Percentiles rank a stretch among this genome's conserved stretches.
Conservation (phyloP, 2,888 invertebrate genomes). For the Drosophila neotestacea region DNA sequence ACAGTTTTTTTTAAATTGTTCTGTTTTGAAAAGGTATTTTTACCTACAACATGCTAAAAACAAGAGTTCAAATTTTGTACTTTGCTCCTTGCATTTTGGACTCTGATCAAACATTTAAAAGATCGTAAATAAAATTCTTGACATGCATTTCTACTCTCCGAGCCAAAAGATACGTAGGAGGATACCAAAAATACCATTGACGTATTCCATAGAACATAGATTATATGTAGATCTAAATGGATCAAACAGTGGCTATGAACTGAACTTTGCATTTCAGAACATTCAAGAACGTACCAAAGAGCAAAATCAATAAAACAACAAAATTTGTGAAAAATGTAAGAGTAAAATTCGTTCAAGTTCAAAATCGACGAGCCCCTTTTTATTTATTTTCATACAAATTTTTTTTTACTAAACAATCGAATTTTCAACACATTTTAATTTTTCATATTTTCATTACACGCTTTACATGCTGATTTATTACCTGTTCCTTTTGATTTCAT, state of each 20-base stretch:
- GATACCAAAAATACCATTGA: constrained; percentile 34
- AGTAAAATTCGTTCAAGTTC: neutral
- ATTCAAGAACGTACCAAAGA: constrained; percentile 1
- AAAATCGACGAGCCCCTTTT: constrained; percentile 58
- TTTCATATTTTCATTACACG: constrained; percentile 12
- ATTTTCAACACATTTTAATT: constrained; percentile 6
- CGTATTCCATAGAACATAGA: constrained; percentile 36
- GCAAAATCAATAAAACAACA: neutral
- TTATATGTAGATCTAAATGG: neutral
- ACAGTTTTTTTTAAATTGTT: too few relatives aligned
- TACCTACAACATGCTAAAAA: constrained; percentile 11
- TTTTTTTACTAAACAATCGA: constrained; percentile 3
- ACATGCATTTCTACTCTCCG: constrained; percentile 30
- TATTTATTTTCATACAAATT: neutral
- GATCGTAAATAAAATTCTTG: constrained; percentile 62
- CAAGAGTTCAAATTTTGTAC: constrained; percentile 15
- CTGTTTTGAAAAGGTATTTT: constrained; percentile 28
- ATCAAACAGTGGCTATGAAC: neutral
- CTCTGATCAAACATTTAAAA: constrained; percentile 49
- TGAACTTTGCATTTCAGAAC: constrained; percentile 1
- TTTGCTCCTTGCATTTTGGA: constrained; percentile 56
- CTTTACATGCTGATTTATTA: constrained; percentile 52
- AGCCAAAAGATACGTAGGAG: constrained; percentile 18
- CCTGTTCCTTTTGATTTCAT: constrained; percentile 27
- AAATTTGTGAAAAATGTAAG: neutral